Conservation (phyloP, 1,140 invertebrate species). For the Fragariocoptes setiger region DNA sequence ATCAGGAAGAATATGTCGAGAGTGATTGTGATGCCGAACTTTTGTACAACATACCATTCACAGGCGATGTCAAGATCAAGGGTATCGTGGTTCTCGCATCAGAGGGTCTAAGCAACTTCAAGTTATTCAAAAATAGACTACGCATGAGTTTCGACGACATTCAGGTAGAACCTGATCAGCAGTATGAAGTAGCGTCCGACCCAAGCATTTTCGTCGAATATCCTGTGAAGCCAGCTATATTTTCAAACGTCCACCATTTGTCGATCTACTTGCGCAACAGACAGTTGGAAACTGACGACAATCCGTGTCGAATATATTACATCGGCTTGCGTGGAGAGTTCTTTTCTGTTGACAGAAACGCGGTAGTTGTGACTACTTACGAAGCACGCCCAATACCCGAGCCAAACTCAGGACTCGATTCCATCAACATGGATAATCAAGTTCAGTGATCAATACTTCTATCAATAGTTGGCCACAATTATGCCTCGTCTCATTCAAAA, state of each 20-base stretch:
- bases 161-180: slow-evolving; percentile 36
- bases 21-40: slow-evolving; percentile 79
- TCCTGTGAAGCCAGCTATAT: slow-evolving; percentile 50
- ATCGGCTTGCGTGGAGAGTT: slow-evolving; percentile 81
- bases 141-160: slow-evolving; percentile 77
- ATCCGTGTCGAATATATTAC: slow-evolving; percentile 55
- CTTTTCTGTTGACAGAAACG: slow-evolving; percentile 22
- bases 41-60: slow-evolving; percentile 69
- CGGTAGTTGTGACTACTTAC: neutral
- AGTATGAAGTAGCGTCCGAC: slow-evolving; percentile 58
- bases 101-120: slow-evolving; percentile 22
- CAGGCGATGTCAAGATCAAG: slow-evolving; percentile 72
- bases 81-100: slow-evolving; percentile 63
- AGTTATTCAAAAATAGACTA: slow-evolving; percentile 47
- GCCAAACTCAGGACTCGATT: too few species aligned
- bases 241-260: slow-evolving; percentile 53
- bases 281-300: slow-evolving; percentile 36
- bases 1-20: slow-evolving; percentile 49
- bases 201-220: slow-evolving; percentile 47
- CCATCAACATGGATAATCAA: too few species aligned
- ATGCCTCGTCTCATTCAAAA: too few species aligned
- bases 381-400: neutral
- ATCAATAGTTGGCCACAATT: too few species aligned
- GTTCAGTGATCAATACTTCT: too few species aligned
- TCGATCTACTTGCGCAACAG: slow-evolving; percentile 49